phyloP scores from a whole-genome alignment of 2,797 vertebrate genomes.

The Chaetodon trifasciatus region DNA sequence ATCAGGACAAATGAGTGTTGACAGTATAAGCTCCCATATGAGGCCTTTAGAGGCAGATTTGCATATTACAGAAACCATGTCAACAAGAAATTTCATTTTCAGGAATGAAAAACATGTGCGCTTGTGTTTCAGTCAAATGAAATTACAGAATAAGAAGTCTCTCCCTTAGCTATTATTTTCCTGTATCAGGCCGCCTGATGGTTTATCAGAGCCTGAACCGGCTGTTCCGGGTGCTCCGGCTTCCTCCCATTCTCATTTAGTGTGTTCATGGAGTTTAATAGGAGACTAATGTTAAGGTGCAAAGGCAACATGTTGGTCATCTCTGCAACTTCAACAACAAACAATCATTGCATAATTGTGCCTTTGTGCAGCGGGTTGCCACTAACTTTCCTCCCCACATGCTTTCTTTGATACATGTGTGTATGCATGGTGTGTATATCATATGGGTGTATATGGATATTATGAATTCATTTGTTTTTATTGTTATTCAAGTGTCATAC shows the following conservation, averaged over 20 bases:
- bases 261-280: background rate
- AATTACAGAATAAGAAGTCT: constrained; percentile 7
- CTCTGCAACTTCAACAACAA: background rate
- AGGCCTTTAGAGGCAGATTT: constrained; percentile 30
- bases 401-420: no score
- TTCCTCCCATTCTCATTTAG: no score
- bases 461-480: no score
- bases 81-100: constrained; percentile 20
- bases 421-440: no score
- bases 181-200: background rate
- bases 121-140: constrained; percentile 7
- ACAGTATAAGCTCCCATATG: constrained; percentile 35
- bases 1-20: constrained; percentile 32
- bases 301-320: background rate
- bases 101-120: constrained; percentile 20
- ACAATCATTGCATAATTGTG: background rate
- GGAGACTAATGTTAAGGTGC: background rate
- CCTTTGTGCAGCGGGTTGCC: no score
- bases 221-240: no score
- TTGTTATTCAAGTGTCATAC: no score
- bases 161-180: background rate
- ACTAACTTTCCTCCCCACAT: no score
- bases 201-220: background rate
- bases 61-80: background rate
- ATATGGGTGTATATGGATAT: no score